Evolutionary conservation across 1,140 invertebrate species (phyloP).

Genomic region (Panonychus citri): DNA sequence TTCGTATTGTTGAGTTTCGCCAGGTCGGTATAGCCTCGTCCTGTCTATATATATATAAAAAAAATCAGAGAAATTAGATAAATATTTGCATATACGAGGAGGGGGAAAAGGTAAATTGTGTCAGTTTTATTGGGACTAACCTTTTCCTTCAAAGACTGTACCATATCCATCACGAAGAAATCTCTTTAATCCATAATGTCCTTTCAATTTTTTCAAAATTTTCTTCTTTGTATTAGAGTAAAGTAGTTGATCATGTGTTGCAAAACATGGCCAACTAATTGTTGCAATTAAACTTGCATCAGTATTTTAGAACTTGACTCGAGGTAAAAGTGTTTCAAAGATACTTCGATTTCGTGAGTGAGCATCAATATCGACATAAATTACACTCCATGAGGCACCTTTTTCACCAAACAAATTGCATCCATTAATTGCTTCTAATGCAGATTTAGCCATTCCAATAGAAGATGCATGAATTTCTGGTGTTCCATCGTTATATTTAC

Average conservation of each 20-base stretch:
- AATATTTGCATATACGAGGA: background rate
- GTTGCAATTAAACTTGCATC: constrained; percentile 42
- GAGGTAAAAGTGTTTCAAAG: constrained; percentile 88
- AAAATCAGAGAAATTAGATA: background rate
- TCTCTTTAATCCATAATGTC: constrained; percentile 75
- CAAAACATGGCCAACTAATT: constrained; percentile 91
- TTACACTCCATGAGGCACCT: constrained; percentile 89
- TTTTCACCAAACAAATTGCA: constrained; percentile 95
- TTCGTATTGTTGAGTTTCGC: constrained; percentile 57
- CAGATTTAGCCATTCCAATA: constrained; percentile 84
- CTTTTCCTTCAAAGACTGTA: constrained; percentile 37
- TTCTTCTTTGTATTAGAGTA: constrained; percentile 68
- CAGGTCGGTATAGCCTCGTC: constrained; percentile 38
- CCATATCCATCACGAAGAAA: constrained; percentile 89
- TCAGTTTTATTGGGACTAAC: background rate
- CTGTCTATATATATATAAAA: background rate
- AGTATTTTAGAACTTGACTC: constrained; percentile 75
- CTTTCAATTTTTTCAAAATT: constrained; percentile 56
- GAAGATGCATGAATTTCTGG: constrained; percentile 93
- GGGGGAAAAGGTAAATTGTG: too few species aligned
- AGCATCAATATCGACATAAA: constrained; percentile 98
- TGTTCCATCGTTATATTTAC: constrained; percentile 90
- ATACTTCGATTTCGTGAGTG: constrained; percentile 97
- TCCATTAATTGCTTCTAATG: constrained; percentile 92
- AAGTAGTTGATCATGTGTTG: constrained; percentile 74